These are phyloP conservation scores for Sylvicola fuscatus DNA, from an alignment of 2,888 invertebrate genomes.

Conservation along the genomic window DNA sequence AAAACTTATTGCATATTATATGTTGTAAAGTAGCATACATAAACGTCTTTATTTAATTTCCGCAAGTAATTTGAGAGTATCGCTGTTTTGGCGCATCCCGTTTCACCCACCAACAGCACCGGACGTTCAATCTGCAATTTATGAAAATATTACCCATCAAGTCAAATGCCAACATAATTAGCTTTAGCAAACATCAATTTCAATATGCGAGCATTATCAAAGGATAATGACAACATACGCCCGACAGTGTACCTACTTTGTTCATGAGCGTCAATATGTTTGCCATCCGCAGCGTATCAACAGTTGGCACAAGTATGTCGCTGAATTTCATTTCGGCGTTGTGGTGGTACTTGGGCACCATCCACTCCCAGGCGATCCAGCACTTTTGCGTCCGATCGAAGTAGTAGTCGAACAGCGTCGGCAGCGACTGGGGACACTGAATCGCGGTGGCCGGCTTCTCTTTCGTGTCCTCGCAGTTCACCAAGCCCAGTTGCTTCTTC, in stretches of 20 bases:
- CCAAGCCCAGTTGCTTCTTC: constrained; percentile 50
- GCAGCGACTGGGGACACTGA: constrained; percentile 48
- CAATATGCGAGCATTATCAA: background rate
- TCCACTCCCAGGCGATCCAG: constrained; percentile 75
- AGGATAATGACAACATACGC: background rate
- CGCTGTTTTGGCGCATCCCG: constrained; percentile 84
- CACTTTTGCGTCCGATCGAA: constrained; percentile 39
- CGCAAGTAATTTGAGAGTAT: constrained; percentile 65
- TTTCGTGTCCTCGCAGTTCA: constrained; percentile 40
- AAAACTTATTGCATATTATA: too few species aligned
- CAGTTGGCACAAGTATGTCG: constrained; percentile 74
- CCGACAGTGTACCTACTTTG: constrained; percentile 28
- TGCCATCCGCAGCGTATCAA: constrained; percentile 63
- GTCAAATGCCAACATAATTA: constrained; percentile 2
- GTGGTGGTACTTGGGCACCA: constrained; percentile 58
- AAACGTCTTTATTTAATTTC: constrained; percentile 33
- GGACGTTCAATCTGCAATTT: constrained; percentile 44
- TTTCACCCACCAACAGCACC: constrained; percentile 70
- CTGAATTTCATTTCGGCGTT: constrained; percentile 46
- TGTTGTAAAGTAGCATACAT: background rate
- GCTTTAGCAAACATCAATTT: constrained; percentile 1
- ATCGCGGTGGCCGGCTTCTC: constrained; percentile 44
- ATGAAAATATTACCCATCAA: constrained; percentile 1
- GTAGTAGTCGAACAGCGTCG: constrained; percentile 65
- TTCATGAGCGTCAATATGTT: constrained; percentile 63